Evolutionary conservation across 2,888 invertebrate species (phyloP), one percentile per base, ranked within the genome.

Genomic region (Acanthosepion esculentum): DNA sequence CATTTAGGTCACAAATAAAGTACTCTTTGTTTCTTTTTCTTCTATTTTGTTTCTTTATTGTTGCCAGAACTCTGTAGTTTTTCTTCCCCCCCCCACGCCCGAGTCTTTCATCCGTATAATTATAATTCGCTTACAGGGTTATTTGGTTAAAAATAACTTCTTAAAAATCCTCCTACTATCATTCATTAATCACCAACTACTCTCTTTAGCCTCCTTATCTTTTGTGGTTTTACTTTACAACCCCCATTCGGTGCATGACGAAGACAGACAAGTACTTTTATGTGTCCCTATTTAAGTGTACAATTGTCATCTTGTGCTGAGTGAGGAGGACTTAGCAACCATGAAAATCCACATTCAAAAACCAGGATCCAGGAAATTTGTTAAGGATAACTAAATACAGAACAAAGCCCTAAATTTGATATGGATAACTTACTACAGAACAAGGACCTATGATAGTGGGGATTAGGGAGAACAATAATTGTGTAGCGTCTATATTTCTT

Each of bases 111-210:
- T 78, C 78, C 78, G 78, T 78, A 78, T 78, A 78, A 78, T 78
- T 78, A 78, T 78, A 78, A 78, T 15, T n/a, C 78, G 78, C 78
- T n/a, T 78, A n/a, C n/a, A 15, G n/a, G 78, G 78, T 78, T 78
- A 78, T 78, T 78, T 78, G 78, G n/a, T 33, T 78, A 78, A 78
- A 78, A 78, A 78, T 78, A 78, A 78, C 78, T 78, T 78, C 78
- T 78, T n/a, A 33, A n/a, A 78, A 78, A 78, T 15, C n/a, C 78
- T n/a, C 78, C 78, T 23, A 33, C 78, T 78, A 15, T 78, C 18
- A 78, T 78, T 1, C 78, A 12, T 78, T 78, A 33, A 78, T 78
- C n/a, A 78, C 33, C 78, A 78, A 33, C 78, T n/a, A 78, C 33
- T 78, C 78, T 12, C 78, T 78, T 78, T 78, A 8, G 78, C 12